These are phyloP conservation scores for Petrocephalus sullivani DNA, from an alignment of 2,797 vertebrate species.

Conservation along the genomic window DNA sequence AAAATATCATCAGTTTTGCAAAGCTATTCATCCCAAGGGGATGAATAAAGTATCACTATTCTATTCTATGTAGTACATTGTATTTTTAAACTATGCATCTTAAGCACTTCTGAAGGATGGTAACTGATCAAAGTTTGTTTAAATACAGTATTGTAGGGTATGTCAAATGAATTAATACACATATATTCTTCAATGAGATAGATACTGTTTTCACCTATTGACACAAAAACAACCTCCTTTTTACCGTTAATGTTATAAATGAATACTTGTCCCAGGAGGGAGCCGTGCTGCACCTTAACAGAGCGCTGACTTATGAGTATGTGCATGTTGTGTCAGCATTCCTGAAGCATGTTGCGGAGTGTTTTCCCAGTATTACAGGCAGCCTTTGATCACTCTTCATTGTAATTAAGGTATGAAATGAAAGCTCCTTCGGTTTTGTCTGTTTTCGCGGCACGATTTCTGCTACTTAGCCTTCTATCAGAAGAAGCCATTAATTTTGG, in stretches of 20 bases:
- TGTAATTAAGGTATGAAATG: not conserved
- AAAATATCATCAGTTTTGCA: constrained; percentile 42
- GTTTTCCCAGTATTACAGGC: not conserved
- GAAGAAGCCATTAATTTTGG: not conserved
- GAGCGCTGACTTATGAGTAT: not conserved
- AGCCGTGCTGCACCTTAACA: not conserved
- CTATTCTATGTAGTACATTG: constrained; percentile 51
- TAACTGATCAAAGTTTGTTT: constrained; percentile 11
- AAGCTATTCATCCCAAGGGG: not conserved
- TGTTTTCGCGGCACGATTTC: not conserved
- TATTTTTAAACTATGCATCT: constrained; percentile 64
- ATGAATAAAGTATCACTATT: not conserved
- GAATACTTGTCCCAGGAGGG: not conserved
- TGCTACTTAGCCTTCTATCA: not conserved
- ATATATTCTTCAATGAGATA: not conserved
- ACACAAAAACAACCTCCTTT: not conserved
- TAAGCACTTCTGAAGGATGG: constrained; percentile 37
- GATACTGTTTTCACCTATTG: not conserved
- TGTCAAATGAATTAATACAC: not conserved
- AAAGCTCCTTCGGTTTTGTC: not conserved
- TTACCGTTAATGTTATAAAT: not conserved
- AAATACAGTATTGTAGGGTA: not conserved
- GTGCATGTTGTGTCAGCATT: not conserved
- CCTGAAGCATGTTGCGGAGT: not conserved
- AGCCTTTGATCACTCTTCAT: not conserved